Base-by-base conservation (phyloP, 2,113 vertebrate species). In the Hemibagrus wyckioides region DNA sequence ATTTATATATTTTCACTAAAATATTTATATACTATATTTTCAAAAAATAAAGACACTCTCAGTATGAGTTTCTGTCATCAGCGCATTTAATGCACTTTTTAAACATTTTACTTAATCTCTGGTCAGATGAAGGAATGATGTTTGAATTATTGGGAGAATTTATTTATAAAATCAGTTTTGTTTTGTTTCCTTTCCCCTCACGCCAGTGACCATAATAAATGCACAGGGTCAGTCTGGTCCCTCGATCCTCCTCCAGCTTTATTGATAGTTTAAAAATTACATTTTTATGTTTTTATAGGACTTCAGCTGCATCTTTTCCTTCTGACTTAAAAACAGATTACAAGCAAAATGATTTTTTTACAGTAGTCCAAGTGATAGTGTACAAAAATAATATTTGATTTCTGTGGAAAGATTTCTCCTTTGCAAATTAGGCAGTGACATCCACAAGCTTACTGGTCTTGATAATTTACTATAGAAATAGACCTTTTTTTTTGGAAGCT, bases 251-350 rank as follows among this genome's bases (percentile, higher is more conserved):
- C 98, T 99, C 97, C 97, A 97, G 96, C 97, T 99, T 99, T 99
- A 99, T 99, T 99, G 97, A 98, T 97, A 99, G 97, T 97, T 99
- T 99, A 99, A 99, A n/a, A 99, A 99, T 98, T 99, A 99, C 97
- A 98, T 96, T 97, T n/a, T n/a, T n/a, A 98, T 99, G 97, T 98
- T 94, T 96, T 81, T 98, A 96, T 97, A 98, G 96, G 96, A 98
- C 97, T 97, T 97, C 96, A 97, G 96, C 97, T 97, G 97, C 97
- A 97, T 96, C 97, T 97, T 81, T 81, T 97, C 97, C 97, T 97
- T 97, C 96, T 94, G 96, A 97, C 97, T 97, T 98, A 98, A 99
- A 99, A 99, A 99, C 97, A 95, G 96, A 99, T 97, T 97, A 98
- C 97, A 98, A 97, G 97, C 97, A 98, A 69, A 99, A 99, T 97